Conservation (phyloP, 1,140 invertebrate species). For the Trypoxylus dichotomus region DNA sequence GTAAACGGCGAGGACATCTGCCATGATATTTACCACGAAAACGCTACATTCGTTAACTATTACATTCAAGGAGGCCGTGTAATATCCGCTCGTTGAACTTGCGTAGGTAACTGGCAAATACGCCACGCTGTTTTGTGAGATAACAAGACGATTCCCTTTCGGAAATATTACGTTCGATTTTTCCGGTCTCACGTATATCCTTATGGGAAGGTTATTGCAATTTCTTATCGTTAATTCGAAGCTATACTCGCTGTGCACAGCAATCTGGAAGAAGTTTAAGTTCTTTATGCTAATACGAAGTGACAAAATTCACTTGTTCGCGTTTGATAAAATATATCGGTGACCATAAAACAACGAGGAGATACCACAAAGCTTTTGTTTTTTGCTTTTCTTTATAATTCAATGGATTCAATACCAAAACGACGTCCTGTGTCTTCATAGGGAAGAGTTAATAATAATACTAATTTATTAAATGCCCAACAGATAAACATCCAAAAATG, state of each 20-base stretch:
- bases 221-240: background rate
- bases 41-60: constrained; percentile 7
- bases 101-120: background rate
- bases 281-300: too few species aligned
- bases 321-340: too few species aligned
- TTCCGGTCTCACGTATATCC: background rate
- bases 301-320: too few species aligned
- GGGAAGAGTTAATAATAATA: too few species aligned
- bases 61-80: background rate
- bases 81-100: background rate
- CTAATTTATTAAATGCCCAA: too few species aligned
- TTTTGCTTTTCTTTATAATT: too few species aligned
- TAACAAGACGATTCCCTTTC: background rate
- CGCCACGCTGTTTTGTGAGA: background rate
- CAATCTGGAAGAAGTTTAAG: background rate
- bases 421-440: too few species aligned
- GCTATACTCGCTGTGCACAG: background rate
- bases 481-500: too few species aligned
- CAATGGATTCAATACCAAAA: too few species aligned
- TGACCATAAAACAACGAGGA: too few species aligned
- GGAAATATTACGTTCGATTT: background rate
- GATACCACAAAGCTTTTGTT: too few species aligned
- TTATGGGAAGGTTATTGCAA: background rate
- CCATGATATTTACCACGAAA: background rate
- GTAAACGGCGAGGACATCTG: background rate